Percentiles rank a stretch among this genome's conserved stretches.
Conservation (phyloP, 2,797 vertebrate species). For the Prionace glauca region DNA sequence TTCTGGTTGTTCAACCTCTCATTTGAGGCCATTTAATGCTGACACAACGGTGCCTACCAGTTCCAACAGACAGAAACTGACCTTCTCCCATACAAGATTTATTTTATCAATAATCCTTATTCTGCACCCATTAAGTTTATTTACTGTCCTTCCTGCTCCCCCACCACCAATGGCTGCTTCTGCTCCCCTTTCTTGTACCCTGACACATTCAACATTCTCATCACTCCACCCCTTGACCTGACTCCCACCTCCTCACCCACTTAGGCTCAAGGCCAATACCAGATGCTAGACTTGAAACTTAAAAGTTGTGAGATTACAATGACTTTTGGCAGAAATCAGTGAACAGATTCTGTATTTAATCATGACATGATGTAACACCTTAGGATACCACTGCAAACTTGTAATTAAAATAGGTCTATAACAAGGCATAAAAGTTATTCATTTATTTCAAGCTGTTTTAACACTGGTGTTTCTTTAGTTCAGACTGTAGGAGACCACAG, state of each 20-base stretch:
- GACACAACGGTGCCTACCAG: neutral
- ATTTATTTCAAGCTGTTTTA: neutral
- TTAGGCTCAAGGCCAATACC: neutral
- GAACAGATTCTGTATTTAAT: neutral
- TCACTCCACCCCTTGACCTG: no score
- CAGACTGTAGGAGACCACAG: neutral
- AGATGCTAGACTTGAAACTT: neutral
- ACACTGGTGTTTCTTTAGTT: neutral
- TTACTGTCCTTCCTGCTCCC: neutral
- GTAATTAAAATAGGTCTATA: neutral
- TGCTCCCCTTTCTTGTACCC: neutral
- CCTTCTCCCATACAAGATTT: neutral
- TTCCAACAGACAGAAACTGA: neutral
- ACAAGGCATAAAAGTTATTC: neutral
- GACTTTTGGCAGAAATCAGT: neutral
- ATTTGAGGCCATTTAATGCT: no score
- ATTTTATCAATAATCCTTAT: neutral
- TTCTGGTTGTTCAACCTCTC: no score
- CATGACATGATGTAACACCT: neutral
- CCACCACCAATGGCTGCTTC: no score
- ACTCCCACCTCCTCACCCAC: neutral
- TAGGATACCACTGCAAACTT: neutral
- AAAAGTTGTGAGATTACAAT: neutral
- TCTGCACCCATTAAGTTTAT: neutral
- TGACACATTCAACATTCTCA: neutral